A percentile compares a stretch with the other conserved stretches of the same genome.
phyloP scores from a whole-genome alignment of 1,140 invertebrate genomes.

The Eciton burchellii region DNA sequence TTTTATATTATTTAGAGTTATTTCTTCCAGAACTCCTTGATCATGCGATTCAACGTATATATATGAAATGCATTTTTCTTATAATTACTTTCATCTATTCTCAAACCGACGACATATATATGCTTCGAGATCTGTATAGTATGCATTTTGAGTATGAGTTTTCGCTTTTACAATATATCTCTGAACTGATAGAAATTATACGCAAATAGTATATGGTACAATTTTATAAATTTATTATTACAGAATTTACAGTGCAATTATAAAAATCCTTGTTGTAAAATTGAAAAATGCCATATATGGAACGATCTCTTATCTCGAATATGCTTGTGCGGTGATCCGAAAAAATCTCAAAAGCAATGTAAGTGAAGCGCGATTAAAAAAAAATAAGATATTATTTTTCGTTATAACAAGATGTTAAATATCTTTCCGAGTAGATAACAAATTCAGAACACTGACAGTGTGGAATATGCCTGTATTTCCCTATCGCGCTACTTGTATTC shows the following conservation, averaged over 20 bases:
- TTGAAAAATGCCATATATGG: not conserved
- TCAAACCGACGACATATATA: slow-evolving; percentile 27
- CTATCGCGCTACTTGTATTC: slow-evolving; percentile 42
- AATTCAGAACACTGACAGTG: slow-evolving; percentile 32
- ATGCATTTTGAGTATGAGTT: not conserved
- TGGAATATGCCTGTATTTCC: slow-evolving; percentile 30
- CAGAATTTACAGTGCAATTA: not conserved
- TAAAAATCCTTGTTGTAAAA: not conserved
- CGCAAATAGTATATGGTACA: not conserved
- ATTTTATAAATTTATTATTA: slow-evolving; percentile 6
- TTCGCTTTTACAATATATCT: not conserved
- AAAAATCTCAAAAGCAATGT: slow-evolving; percentile 20
- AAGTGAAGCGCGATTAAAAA: slow-evolving; percentile 70
- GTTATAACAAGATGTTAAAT: slow-evolving; percentile 58
- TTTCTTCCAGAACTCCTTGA: slow-evolving; percentile 50
- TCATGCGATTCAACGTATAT: slow-evolving; percentile 54
- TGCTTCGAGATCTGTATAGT: slow-evolving; percentile 59
- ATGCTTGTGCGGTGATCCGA: slow-evolving; percentile 37
- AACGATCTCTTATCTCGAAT: slow-evolving; percentile 13
- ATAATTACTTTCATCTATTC: slow-evolving; percentile 37
- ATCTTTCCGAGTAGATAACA: slow-evolving; percentile 53
- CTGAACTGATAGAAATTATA: not conserved
- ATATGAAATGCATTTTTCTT: slow-evolving; percentile 54
- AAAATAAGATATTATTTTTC: slow-evolving; percentile 65
- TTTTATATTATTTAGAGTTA: slow-evolving; percentile 58